phyloP scores from a whole-genome alignment of 2,888 invertebrate species.

The Drosophila cracens region DNA sequence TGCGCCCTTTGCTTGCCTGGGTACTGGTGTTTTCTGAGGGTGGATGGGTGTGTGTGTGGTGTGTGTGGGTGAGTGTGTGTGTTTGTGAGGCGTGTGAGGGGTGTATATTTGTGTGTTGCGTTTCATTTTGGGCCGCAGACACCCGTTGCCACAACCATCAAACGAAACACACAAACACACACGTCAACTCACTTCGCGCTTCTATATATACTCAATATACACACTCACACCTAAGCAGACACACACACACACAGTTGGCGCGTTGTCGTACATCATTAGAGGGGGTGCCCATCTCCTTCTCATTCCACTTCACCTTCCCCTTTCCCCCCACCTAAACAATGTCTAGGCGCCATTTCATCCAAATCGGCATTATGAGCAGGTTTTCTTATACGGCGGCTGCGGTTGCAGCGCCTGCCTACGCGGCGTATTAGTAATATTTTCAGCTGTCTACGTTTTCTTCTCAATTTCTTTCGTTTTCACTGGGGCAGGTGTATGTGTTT shows the following conservation, averaged over 20 bases:
- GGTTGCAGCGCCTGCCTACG: constrained; percentile 62
- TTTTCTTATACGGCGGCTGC: constrained; percentile 46
- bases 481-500: not conserved
- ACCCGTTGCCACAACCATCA: constrained; percentile 33
- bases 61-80: constrained; percentile 27
- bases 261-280: constrained; percentile 73
- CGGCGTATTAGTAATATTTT: constrained; percentile 74
- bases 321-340: not conserved
- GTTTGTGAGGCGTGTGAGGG: constrained; percentile 11
- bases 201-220: constrained; percentile 36
- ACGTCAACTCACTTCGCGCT: constrained; percentile 39
- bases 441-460: constrained; percentile 64
- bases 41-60: constrained; percentile 16
- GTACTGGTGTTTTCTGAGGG: constrained; percentile 22
- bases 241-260: constrained; percentile 25
- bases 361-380: constrained; percentile 72
- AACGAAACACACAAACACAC: constrained; percentile 48
- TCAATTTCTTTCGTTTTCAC: constrained; percentile 14
- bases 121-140: constrained; percentile 69
- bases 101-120: constrained; percentile 32
- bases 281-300: constrained; percentile 5
- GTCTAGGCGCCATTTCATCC: constrained; percentile 63
- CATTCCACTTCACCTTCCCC: not conserved
- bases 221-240: constrained; percentile 25
- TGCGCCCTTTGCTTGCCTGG: constrained; percentile 60